Base-by-base conservation (phyloP, 1,140 invertebrate genomes). In the Drosophila funebris region DNA sequence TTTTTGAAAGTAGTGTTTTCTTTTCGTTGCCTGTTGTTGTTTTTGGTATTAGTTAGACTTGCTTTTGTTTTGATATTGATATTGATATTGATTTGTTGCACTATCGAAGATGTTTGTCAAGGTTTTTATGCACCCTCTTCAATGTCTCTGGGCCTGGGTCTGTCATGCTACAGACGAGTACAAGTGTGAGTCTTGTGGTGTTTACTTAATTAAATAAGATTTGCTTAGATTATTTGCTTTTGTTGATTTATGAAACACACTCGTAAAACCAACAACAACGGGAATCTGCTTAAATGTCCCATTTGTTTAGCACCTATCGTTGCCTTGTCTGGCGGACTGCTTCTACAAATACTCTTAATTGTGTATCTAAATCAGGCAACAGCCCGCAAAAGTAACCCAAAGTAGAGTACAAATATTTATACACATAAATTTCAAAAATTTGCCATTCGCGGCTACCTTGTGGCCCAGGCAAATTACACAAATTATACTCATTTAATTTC, bases 331-430 rank as follows among this genome's bases (percentile, higher is more conserved):
- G 11, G 43, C 43, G 9, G 31, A 14, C n/a, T 14, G 36, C 39
- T 43, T 57, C 54, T 13, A 44, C 36, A 36, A 57, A 57, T 39
- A 8, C n/a, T 27, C 39, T 37, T 22, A n/a, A 8, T 11, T 24
- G 29, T 37, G 16, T 20, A 18, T 46, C 41, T 48, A 39, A 70
- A 44, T 61, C 33, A 24, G 54, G 37, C 61, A 11, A 50, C n/a
- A 14, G 57, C n/a, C 41, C 33, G 53, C 43, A 61, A 60, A 41
- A 52, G 13, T 27, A 27, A 14, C 22, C 58, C 52, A 33, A 70
- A 66, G 50, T 58, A 43, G 31, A 48, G 16, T 44, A 11, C 54
- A 73, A 79, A 78, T 79, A 79, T 79, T 78, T 79, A 78, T 78
- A 54, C 70, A 64, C 63, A 78, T 74, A 73, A 77, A 78, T 78